Percentiles rank a stretch among this genome's conserved stretches.
phyloP scores from a whole-genome alignment of 2,113 vertebrate species.

The Eptesicus fuscus region DNA sequence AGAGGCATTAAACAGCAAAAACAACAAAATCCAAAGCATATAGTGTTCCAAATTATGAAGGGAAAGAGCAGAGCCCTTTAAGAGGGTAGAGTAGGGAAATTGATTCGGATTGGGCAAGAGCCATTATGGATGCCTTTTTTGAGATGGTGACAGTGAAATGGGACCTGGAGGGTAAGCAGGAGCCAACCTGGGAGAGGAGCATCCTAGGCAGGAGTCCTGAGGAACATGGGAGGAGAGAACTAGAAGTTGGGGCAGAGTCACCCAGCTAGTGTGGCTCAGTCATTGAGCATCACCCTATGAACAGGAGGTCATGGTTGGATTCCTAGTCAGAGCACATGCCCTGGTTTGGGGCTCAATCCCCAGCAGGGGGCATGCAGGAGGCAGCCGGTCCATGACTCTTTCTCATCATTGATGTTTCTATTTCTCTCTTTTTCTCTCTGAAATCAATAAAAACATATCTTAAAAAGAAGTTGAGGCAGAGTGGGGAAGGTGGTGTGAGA shows the following conservation, averaged over 20 bases:
- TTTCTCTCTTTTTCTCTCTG: too few species aligned
- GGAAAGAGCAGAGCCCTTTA: background rate
- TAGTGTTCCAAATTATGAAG: background rate
- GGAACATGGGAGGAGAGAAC: background rate
- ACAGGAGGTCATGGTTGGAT: too few species aligned
- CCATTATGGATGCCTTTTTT: background rate
- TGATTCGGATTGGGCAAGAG: background rate
- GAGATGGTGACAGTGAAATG: background rate
- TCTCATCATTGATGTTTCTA: too few species aligned
- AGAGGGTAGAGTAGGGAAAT: background rate
- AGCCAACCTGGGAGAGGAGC: background rate
- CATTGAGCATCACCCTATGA: too few species aligned
- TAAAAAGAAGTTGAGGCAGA: background rate
- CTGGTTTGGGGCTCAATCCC: too few species aligned
- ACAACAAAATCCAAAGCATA: background rate
- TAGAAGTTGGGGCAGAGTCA: background rate
- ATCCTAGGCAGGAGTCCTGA: background rate
- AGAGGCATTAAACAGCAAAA: background rate
- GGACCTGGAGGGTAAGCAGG: background rate
- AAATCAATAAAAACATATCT: too few species aligned
- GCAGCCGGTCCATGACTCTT: too few species aligned
- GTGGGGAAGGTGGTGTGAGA: background rate
- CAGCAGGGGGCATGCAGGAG: too few species aligned
- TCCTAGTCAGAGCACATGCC: too few species aligned
- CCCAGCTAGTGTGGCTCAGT: too few species aligned